phyloP scores from a whole-genome alignment of 2,797 vertebrate species.

The Molossus alvarezi region DNA sequence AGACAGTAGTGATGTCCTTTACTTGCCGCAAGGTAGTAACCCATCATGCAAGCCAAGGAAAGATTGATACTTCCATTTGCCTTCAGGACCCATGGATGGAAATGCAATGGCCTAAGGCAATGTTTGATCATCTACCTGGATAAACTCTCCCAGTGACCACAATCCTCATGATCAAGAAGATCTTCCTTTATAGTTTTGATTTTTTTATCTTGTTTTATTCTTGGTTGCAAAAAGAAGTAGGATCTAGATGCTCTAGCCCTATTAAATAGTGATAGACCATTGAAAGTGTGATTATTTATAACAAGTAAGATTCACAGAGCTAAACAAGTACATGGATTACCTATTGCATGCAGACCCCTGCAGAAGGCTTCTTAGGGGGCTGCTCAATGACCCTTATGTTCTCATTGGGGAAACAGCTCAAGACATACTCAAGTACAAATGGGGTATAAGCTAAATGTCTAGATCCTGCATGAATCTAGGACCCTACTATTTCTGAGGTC shows the following conservation, averaged over 20 bases:
- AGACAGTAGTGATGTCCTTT: neutral
- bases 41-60: neutral
- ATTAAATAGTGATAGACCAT: neutral
- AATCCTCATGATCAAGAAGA: neutral
- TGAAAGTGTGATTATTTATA: neutral
- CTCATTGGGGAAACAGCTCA: neutral
- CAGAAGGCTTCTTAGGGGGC: neutral
- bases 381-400: neutral
- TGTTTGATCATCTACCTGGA: neutral
- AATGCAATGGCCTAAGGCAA: neutral
- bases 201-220: constrained; percentile 30
- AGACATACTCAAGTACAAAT: neutral
- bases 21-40: neutral
- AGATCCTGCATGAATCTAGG: neutral
- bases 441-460: neutral
- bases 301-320: neutral
- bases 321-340: neutral
- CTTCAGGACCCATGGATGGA: neutral
- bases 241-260: neutral
- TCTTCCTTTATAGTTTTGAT: neutral
- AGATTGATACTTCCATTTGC: neutral
- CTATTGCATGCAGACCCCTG: neutral
- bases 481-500: neutral
- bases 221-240: neutral
- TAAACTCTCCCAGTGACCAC: neutral